Conservation (phyloP, 2,888 invertebrate species). For the Uropetala carovei region DNA sequence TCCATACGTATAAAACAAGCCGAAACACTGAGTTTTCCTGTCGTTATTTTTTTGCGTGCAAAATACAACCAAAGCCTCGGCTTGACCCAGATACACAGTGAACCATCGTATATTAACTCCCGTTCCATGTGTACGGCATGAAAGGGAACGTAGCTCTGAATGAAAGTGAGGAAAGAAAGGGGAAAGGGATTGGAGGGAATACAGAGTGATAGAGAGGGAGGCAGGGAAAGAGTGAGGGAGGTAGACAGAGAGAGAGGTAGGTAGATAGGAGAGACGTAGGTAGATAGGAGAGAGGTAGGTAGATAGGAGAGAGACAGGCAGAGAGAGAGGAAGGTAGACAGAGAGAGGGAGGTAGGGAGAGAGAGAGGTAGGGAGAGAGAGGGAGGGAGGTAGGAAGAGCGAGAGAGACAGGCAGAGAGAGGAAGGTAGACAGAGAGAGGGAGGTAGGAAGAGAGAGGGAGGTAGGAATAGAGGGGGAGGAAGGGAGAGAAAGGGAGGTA, state of each 20-base stretch:
- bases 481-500: neutral
- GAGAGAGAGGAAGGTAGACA: neutral
- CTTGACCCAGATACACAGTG: neutral
- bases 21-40: neutral
- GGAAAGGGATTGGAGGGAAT: neutral
- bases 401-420: neutral
- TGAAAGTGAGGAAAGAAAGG: neutral
- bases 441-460: neutral
- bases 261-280: no score
- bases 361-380: neutral
- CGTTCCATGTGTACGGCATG: neutral
- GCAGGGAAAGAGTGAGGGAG: neutral
- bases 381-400: neutral
- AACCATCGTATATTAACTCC: neutral
- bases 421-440: neutral
- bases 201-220: neutral
- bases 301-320: no score
- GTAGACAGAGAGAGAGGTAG: neutral
- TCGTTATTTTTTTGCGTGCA: neutral
- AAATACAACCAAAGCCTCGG: neutral
- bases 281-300: neutral
- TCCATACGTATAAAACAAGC: no score
- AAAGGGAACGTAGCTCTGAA: neutral
- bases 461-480: neutral
- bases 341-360: neutral